Evolutionary conservation across 2,888 invertebrate genomes (phyloP), one percentile per base, ranked within the genome.

Genomic region (Lithophane leautieri): DNA sequence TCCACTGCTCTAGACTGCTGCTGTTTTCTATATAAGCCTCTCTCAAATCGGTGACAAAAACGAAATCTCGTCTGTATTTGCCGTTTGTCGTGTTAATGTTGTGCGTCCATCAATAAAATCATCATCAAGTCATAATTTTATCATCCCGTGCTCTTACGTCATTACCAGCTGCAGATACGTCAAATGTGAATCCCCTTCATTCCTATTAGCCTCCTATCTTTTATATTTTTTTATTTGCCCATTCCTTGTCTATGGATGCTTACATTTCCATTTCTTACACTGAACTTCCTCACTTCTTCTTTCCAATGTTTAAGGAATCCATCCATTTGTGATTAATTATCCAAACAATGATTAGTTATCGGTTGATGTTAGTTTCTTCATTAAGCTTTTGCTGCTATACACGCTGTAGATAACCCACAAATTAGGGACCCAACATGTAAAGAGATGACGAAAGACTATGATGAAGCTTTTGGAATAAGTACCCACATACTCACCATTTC

Each of bases 111-210:
- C 42, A 61, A 62, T 34, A 74, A 69, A 79, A 56, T 66, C n/a
- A 68, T 70, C 40, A 62, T 72, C 60, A 61, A 66, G 58, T 66
- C 70, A 73, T 70, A 76, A 80, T 69, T 82, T 76, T 63, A 50
- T 61, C 65, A 56, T 72, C 61, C 62, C 66, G 19, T 70, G 54
- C 42, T 54, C 54, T 52, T 81, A 58, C 82, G 69, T 82, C 73
- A 82, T 66, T 54, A 66, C 73, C 82, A 78, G 73, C 78, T 82
- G 73, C 67, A 63, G 70, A 67, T 73, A 70, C 67, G 70, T 78
- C 73, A 62, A 78, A 73, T 73, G 42, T 78, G 82, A 82, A 73
- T 82, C 82, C 68, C 19, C 60, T 60, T 42, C n/a, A 81, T 77
- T 80, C 40, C 42, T 71, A 68, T 44, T 28, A 40, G 16, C 12